Base-by-base conservation (phyloP, 30 jellyfish, hydroid and myxozoan genomes). In the Cassiopea xamachana region DNA sequence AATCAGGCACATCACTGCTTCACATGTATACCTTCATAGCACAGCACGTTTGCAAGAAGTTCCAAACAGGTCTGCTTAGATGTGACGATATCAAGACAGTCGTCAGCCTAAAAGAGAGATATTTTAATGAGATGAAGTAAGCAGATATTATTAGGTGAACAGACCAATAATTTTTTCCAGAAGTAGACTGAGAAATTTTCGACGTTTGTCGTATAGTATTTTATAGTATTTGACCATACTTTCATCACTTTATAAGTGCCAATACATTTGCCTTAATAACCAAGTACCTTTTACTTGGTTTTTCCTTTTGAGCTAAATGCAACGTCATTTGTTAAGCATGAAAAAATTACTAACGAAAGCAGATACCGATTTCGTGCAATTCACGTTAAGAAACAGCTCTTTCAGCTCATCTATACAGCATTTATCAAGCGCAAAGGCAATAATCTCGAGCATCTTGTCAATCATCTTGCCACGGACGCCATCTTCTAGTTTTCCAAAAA, bases 51-150 rank as follows among this genome's bases (percentile, higher is more conserved):
- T 0, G 87, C 75, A 17, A 78, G 87, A 9, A 78, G 51, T 15
- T 78, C 87, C 75, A 78, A 15, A 17, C 87, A 47, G 48, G 45
- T 15, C 39, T 55, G 75, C n/a, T 78, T 78, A 13, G 87, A 75
- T 18, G 87, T 43, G 48, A 78, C 58, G 39, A 78, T 1, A 50
- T 19, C 69, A 3, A 15, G 73, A 55, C 87, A 78, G 49, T 78
- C 87, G 7, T 78, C 87, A 46, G 51, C 45, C 87, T 78, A n/a
- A 7, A 46, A 75, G 3, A 8, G 16, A 73, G 0, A 19, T 14
- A 39, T 7, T 39, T 73, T 19, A 13, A 13, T 39, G 61, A 16
- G 47, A n/a, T 43, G 69, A 71, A 71, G n/a, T 4, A 6, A 44
- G 39, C 9, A 73, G 46, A 73, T 10, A 73, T 73, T 18, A 27